A percentile compares a stretch with the other conserved stretches of the same genome.
These are phyloP conservation scores for Luscinia megarhynchos DNA, from an alignment of 2,797 vertebrate species.

Conservation along the genomic window DNA sequence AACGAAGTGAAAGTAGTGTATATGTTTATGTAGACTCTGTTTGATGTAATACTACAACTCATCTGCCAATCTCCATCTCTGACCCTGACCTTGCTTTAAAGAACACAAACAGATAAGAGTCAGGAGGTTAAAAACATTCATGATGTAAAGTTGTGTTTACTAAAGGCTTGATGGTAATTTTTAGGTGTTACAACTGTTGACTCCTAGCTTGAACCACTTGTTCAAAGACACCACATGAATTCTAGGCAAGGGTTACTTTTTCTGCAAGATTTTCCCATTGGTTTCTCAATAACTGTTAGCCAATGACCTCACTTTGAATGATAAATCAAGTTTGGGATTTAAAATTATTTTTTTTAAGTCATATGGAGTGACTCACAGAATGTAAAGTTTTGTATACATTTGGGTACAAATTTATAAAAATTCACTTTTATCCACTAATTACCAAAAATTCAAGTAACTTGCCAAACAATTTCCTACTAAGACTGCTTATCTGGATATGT, in stretches of 20 bases:
- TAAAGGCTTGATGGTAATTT: neutral
- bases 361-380: neutral
- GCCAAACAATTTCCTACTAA: neutral
- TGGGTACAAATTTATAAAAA: neutral
- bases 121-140: conserved; percentile 30
- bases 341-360: neutral
- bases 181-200: neutral
- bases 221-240: neutral
- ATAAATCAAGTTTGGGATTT: neutral
- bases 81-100: conserved; percentile 46
- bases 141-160: conserved; percentile 31
- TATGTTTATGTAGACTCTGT: conserved; percentile 10
- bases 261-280: neutral
- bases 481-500: neutral
- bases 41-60: conserved; percentile 62
- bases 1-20: neutral
- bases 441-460: neutral
- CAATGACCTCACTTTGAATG: neutral
- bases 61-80: conserved; percentile 6
- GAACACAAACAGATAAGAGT: conserved; percentile 58
- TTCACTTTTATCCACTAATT: neutral
- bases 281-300: neutral
- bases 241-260: neutral
- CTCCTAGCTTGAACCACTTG: neutral
- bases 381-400: neutral